Evolutionary conservation across 2,113 vertebrate species (phyloP), one percentile per base, ranked within the genome.

Genomic region (Brachionichthys hirsutus): DNA sequence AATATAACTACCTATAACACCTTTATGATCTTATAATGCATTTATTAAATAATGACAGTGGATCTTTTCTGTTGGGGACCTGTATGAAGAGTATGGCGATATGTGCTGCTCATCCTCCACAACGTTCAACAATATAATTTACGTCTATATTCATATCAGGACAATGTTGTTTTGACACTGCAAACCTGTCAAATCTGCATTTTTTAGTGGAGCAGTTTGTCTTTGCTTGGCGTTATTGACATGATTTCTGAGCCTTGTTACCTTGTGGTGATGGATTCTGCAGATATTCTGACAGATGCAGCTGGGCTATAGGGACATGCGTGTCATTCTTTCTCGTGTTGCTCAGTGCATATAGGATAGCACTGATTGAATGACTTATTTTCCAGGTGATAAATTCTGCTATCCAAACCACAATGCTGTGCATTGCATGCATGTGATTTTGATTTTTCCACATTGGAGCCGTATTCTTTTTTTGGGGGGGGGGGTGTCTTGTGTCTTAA

Each of bases 401-500:
- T 45, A 12, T 42, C 8, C 1, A 48, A 41, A 22, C 74, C 54
- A 20, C 62, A 40, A 34, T 50, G 36, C 2, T 14, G 8, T n/a
- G 24, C 3, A 18, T 12, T 57, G 24, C 46, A 47, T 6, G 13
- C 13, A 38, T 40, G 36, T 44, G 48, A 71, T 61, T 65, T 44
- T 50, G 24, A 41, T 52, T 12, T 3, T 54, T 43, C 12, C 19
- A 15, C 18, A 43, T 49, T 59, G 9, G 45, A 46, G 35, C 34
- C 34, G 12, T 57, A 45, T 34, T 50, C 34, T 59, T 58, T n/a
- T 60, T n/a, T n/a, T n/a, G n/a, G n/a, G n/a, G n/a, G n/a, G n/a
- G 36, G 8, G 44, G 34, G 15, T 18, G 14, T 48, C 17, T 54
- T 55, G 45, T n/a, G n/a, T n/a, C 62, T 17, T 17, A 6, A 8